Conservation (phyloP, 2,113 vertebrate genomes). For the Strigops habroptila region DNA sequence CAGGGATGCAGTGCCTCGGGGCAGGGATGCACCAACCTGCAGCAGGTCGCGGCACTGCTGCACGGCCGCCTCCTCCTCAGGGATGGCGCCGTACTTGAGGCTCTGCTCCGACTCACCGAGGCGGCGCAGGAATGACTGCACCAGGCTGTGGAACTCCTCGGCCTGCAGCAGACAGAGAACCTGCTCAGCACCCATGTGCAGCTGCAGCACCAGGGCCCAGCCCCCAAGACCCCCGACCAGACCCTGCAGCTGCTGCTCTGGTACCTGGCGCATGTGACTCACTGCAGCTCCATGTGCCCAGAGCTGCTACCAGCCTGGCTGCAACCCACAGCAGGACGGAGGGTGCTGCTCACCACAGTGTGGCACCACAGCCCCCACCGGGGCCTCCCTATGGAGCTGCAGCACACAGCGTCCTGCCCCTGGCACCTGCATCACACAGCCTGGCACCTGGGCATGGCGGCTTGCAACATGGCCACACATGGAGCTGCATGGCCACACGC, state of each 20-base stretch:
- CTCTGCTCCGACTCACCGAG: constrained; percentile 78
- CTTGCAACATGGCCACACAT: not conserved
- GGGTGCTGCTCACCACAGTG: fast-evolving
- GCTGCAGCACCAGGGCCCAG: not conserved
- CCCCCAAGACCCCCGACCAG: not conserved
- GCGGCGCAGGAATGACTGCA: constrained; percentile 80
- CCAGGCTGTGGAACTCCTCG: constrained; percentile 80
- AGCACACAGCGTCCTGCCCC: not conserved
- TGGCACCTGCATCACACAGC: not conserved
- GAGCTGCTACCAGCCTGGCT: not conserved
- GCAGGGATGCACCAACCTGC: constrained; percentile 65
- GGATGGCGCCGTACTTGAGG: constrained; percentile 75
- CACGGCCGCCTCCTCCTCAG: constrained; percentile 76
- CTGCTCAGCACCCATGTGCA: fast-evolving
- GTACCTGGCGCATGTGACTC: not conserved
- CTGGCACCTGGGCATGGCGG: not conserved
- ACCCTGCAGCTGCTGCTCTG: not conserved
- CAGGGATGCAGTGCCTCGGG: not conserved
- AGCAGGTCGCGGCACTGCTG: constrained; percentile 73
- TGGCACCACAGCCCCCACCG: not conserved
- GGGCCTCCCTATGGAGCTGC: not conserved
- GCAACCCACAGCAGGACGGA: fast-evolving
- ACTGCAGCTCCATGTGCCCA: not conserved
- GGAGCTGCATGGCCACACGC: not conserved
- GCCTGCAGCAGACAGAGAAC: constrained; percentile 59